Evolutionary conservation across 2,888 invertebrate species (phyloP).

Genomic region (Gryllus longicercus): DNA sequence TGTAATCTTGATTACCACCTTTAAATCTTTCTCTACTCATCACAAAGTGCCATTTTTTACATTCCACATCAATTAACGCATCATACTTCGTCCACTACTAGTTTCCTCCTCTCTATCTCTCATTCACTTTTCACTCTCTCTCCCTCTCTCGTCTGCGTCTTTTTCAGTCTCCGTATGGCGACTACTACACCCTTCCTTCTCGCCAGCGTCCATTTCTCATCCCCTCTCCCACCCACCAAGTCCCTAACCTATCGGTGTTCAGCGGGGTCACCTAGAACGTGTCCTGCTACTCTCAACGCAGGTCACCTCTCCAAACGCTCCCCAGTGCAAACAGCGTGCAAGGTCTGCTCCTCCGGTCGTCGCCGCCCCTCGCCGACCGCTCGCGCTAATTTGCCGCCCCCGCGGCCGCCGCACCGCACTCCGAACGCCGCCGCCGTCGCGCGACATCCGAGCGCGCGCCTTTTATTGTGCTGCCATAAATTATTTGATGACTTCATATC

Average conservation of each 20-base stretch:
- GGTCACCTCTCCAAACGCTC: no score
- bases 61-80: no score
- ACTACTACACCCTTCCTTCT: neutral
- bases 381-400: neutral
- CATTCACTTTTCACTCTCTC: neutral
- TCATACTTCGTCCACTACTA: neutral
- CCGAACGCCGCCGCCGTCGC: neutral
- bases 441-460: slow-evolving; percentile 17
- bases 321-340: no score
- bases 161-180: neutral
- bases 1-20: no score
- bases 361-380: neutral
- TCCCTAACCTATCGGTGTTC: no score
- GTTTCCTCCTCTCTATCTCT: neutral
- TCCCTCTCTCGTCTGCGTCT: neutral
- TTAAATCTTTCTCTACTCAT: no score
- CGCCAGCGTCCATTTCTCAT: neutral
- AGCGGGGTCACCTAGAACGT: no score
- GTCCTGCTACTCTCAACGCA: no score
- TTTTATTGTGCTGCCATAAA: slow-evolving; percentile 7
- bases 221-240: neutral
- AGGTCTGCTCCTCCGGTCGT: neutral
- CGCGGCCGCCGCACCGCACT: neutral
- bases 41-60: no score
- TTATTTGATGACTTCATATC: slow-evolving; percentile 17